Evolutionary conservation across 2,797 vertebrate genomes (phyloP).

Genomic region (Sebastes glaucus): DNA sequence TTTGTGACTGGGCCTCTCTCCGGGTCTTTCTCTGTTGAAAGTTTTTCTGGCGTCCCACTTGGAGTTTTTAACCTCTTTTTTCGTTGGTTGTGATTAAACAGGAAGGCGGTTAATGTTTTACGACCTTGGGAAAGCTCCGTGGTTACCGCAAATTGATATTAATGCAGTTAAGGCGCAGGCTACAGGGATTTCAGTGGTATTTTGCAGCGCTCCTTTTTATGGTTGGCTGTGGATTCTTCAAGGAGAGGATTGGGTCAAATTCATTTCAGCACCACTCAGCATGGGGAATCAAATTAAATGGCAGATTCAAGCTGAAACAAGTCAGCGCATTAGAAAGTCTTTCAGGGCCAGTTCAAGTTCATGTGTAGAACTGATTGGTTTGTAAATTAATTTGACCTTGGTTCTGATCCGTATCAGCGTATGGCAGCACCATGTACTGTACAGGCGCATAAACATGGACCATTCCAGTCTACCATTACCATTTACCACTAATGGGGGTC

Average conservation of each 20-base stretch:
- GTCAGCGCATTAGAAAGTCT: background rate
- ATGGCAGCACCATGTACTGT: background rate
- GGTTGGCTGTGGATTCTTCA: conserved; percentile 18
- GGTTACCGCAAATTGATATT: conserved; percentile 25
- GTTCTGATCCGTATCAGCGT: conserved; percentile 3
- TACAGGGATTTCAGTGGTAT: conserved; percentile 2
- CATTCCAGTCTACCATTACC: conserved; percentile 2
- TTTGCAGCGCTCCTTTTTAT: background rate
- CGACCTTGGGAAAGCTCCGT: conserved; percentile 8
- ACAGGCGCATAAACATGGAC: conserved; percentile 1
- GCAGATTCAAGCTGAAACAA: conserved; percentile 12
- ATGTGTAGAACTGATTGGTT: conserved; percentile 34
- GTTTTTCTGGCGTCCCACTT: conserved; percentile 6
- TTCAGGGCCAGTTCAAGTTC: conserved; percentile 23
- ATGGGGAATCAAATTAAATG: conserved; percentile 11
- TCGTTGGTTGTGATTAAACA: background rate
- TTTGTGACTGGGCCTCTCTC: conserved; percentile 18
- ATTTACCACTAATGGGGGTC: conserved; percentile 26
- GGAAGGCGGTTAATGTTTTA: conserved; percentile 7
- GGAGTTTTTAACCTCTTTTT: conserved; percentile 23
- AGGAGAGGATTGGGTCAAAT: conserved; percentile 41
- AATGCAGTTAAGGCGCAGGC: conserved; percentile 7
- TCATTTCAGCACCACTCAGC: conserved; percentile 17
- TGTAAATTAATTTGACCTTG: conserved; percentile 39
- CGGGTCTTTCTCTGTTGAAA: background rate